These are phyloP conservation scores for Numenius arquata DNA, from an alignment of 2,113 vertebrate species.

Conservation along the genomic window DNA sequence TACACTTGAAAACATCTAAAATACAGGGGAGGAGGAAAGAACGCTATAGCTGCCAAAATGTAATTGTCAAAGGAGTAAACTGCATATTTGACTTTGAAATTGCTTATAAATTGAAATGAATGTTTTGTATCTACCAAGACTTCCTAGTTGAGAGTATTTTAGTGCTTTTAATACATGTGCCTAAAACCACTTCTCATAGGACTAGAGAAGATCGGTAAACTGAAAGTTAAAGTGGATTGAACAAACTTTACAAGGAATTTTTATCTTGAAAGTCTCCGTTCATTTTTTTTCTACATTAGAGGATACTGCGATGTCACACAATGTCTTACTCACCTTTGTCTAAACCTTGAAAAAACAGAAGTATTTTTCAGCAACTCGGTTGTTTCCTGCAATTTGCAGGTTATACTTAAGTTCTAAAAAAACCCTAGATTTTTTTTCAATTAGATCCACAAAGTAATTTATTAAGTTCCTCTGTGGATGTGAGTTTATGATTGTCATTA, in stretches of 20 bases:
- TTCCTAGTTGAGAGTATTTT: not conserved
- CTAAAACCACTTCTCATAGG: not conserved
- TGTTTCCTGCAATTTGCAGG: not conserved
- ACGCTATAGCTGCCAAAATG: not conserved
- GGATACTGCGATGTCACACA: not conserved
- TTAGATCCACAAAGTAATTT: not conserved
- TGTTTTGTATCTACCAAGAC: not conserved
- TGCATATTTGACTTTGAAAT: not conserved
- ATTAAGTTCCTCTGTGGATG: not conserved
- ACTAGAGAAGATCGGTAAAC: not conserved
- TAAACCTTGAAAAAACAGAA: not conserved
- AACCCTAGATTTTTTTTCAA: not conserved
- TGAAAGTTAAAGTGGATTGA: not conserved
- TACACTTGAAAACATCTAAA: not conserved
- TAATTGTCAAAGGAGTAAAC: not conserved
- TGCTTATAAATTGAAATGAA: not conserved
- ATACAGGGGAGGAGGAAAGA: not conserved
- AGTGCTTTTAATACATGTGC: not conserved
- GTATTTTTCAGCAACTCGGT: not conserved
- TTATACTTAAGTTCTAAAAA: not conserved
- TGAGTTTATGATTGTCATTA: not conserved
- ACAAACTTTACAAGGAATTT: not conserved
- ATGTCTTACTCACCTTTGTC: not conserved
- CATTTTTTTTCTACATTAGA: rapidly evolving
- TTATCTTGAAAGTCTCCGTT: not conserved